These are phyloP conservation scores for Harpagoxenus sublaevis DNA, from an alignment of 2,888 invertebrate genomes.

Conservation along the genomic window DNA sequence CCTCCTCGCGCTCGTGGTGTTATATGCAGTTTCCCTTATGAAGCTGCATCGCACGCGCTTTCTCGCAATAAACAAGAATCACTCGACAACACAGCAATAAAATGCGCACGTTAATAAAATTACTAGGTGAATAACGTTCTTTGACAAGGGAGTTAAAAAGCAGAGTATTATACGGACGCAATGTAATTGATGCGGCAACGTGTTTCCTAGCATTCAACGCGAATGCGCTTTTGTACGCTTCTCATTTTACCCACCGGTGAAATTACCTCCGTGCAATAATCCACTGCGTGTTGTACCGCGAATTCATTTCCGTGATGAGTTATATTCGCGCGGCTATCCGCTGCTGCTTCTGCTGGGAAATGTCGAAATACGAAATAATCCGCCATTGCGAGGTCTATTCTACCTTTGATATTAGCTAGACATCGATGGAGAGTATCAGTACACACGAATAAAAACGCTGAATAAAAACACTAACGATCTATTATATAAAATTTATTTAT, in stretches of 20 bases:
- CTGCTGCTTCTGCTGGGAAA: conserved; percentile 15
- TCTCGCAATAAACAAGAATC: conserved; percentile 33
- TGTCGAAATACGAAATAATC: conserved; percentile 26
- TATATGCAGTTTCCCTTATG: conserved; percentile 9
- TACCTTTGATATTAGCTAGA: not conserved
- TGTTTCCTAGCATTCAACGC: conserved; percentile 26
- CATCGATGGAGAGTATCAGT: not conserved
- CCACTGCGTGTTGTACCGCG: conserved; percentile 10
- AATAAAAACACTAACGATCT: not conserved
- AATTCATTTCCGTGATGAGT: conserved; percentile 48
- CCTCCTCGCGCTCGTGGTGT: not conserved
- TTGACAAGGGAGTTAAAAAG: conserved; percentile 40
- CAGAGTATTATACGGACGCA: conserved; percentile 1
- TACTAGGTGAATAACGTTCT: conserved; percentile 37
- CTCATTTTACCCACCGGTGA: conserved; percentile 40
- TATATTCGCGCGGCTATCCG: conserved; percentile 14
- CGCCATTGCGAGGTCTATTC: not conserved
- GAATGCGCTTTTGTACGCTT: conserved; percentile 23
- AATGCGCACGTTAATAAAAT: conserved; percentile 33
- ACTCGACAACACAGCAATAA: conserved; percentile 12
- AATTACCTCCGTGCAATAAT: conserved; percentile 45
- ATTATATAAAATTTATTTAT: not conserved
- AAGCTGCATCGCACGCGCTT: not conserved
- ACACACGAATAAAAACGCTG: no score
- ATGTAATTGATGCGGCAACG: conserved; percentile 26